phyloP scores from a whole-genome alignment of 1,140 invertebrate species.

The Papilio polyxenes region DNA sequence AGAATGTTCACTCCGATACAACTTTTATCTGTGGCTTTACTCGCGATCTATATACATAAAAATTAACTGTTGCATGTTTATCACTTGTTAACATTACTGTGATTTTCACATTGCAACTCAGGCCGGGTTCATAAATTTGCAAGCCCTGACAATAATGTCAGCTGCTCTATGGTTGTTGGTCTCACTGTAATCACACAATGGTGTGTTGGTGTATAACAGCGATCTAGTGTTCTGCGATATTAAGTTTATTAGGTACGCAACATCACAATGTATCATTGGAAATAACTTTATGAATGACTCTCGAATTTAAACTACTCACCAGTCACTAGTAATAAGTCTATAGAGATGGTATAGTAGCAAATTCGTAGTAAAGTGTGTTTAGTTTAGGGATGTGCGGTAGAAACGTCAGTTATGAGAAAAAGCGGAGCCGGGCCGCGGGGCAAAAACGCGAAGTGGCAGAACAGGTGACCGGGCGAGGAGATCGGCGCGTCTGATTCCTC shows the following conservation, averaged over 20 bases:
- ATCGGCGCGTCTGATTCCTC: conserved; percentile 35
- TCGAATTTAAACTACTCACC: neutral
- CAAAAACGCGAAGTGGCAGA: conserved; percentile 55
- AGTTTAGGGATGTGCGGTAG: conserved; percentile 56
- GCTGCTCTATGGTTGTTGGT: neutral
- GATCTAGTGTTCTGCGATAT: neutral
- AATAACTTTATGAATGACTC: neutral
- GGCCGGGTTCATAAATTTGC: no score
- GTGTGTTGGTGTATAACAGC: neutral
- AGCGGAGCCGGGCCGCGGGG: conserved; percentile 48
- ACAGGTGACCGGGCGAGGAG: conserved; percentile 52
- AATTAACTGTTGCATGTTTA: no score
- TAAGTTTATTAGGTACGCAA: neutral
- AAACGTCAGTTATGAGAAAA: conserved; percentile 58
- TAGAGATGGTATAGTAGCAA: neutral
- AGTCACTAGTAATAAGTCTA: neutral
- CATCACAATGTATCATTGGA: neutral
- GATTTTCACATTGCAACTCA: no score
- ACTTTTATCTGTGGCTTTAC: neutral
- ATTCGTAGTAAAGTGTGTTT: conserved; percentile 21
- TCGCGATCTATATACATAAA: neutral
- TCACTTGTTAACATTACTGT: no score
- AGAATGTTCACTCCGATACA: neutral
- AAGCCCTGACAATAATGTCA: no score
- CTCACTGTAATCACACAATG: neutral